Base-by-base conservation (phyloP, 1,140 invertebrate species). In the Drosophila orosa region DNA sequence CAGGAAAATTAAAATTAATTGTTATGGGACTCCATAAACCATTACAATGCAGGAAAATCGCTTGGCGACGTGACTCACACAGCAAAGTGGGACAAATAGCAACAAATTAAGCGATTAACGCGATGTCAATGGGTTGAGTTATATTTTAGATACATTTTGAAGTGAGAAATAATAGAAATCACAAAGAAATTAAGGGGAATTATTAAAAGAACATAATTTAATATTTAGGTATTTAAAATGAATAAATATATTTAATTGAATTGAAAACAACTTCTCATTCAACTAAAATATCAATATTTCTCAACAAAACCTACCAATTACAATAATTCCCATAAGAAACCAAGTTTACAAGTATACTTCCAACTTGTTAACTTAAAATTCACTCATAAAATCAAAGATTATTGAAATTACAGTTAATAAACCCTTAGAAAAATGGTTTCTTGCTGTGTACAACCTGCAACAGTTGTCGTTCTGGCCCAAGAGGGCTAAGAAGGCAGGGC, bases 1-100 rank as follows among this genome's bases (percentile, higher is more conserved):
- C 77, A 69, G 60, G 37, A 74, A 74, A 74, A 87, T 87, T 77
- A 80, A 87, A 84, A 84, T 68, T 68, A 80, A 89, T 89, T 83
- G 74, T 85, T 89, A 89, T 89, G 57, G 57, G 73, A 48, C 27
- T 9, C 78, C 74, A 89, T 90, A 80, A 87, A 83, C 29, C 62
- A 68, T 66, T 72, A 79, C 83, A 87, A 85, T 77, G 73, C 67
- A 78, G 45, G 45, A 65, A 57, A 77, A 47, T 45, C 56, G 71
- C 15, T 29, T 37, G 33, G 29, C 24, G 29, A 62, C 62, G 42
- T 58, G 74, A 55, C 63, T 55, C 47, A 80, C 71, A 58, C 54
- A 31, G 39, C 75, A 39, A 37, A 80, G 65, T 75, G 58, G 50
- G 13, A 35, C 31, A 35, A 22, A 54, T 33, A 6, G 50, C 7